Evolutionary conservation across 2,888 invertebrate genomes (phyloP).

Genomic region (Drosophila ustulata): DNA sequence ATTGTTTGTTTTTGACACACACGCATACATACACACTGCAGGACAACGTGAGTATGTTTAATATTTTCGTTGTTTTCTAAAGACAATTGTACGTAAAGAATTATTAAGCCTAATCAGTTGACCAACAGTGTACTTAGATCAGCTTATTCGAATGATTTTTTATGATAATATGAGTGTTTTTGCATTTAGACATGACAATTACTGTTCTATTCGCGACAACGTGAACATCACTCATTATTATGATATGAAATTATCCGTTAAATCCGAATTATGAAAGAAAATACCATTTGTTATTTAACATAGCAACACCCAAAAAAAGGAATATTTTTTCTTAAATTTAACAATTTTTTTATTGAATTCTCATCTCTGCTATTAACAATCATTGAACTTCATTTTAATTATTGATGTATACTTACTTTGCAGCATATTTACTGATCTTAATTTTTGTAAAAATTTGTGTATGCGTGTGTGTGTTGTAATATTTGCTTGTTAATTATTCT

Average conservation of each 20-base stretch:
- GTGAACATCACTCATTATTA: not conserved
- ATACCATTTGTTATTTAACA: conserved; percentile 52
- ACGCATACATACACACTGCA: conserved; percentile 1
- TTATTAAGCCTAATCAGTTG: not conserved
- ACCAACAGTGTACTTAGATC: not conserved
- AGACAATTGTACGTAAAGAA: not conserved
- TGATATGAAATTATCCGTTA: conserved; percentile 46
- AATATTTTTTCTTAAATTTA: conserved; percentile 40
- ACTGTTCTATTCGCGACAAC: conserved; percentile 21
- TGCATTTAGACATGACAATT: conserved; percentile 22
- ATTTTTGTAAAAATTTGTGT: conserved; percentile 61
- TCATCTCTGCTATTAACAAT: conserved; percentile 44
- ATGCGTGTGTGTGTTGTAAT: conserved; percentile 42
- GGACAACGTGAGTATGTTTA: conserved; percentile 1
- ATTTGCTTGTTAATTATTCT: conserved; percentile 71
- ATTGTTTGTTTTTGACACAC: conserved; percentile 16
- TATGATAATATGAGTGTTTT: conserved; percentile 37
- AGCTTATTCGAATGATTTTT: not conserved
- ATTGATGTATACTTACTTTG: conserved; percentile 70
- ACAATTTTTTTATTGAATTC: conserved; percentile 58
- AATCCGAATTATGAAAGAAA: conserved; percentile 22
- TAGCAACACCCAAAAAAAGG: conserved; percentile 56
- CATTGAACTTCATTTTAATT: conserved; percentile 64
- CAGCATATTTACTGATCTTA: conserved; percentile 54
- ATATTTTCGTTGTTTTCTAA: not conserved